Base-by-base conservation (phyloP, 2,888 invertebrate genomes). In the Diaphora mendica region DNA sequence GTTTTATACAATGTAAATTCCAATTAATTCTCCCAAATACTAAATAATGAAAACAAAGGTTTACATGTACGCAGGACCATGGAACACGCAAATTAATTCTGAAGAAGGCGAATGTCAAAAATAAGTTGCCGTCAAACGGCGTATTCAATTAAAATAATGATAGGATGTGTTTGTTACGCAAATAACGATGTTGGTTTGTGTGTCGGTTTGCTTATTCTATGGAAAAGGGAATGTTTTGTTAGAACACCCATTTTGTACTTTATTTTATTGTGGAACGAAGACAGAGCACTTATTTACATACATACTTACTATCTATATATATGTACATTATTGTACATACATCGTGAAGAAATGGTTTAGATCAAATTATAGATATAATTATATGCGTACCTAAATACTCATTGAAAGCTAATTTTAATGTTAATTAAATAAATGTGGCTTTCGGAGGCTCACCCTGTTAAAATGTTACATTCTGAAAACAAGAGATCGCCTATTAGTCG, bases 1-100 rank as follows among this genome's bases (percentile, higher is more conserved):
- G 88, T 90, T 87, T 87, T 89, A 88, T 85, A 93, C 91, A 93
- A 91, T 91, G 91, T 90, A 91, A 92, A 92, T 91, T 93, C 89
- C 92, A 93, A 93, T 93, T 93, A 92, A 91, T 92, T 92, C 88
- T 87, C 84, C 83, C 87, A 86, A 89, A 88, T 88, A 91, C 91
- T 89, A 92, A 91, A 93, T 89, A 90, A 91, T 89, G 89, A 85
- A 83, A 84, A 86, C 86, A 86, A 89, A 84, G 88, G 87, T 86
- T 86, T 89, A 88, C 86, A 87, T 88, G 86, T 87, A 88, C 89
- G 85, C 84, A 87, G 85, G 85, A 85, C 82, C 85, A 83, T 87
- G 86, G 87, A 87, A 87, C 89, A 92, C 91, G 86, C 92, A 91
- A 92, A 93, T 91, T 92, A 90, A 92, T 91, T 92, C 89, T 82